Percentiles rank a stretch among this genome's conserved stretches.
Conservation (phyloP, 2,797 vertebrate genomes). For the Pterois miles region DNA sequence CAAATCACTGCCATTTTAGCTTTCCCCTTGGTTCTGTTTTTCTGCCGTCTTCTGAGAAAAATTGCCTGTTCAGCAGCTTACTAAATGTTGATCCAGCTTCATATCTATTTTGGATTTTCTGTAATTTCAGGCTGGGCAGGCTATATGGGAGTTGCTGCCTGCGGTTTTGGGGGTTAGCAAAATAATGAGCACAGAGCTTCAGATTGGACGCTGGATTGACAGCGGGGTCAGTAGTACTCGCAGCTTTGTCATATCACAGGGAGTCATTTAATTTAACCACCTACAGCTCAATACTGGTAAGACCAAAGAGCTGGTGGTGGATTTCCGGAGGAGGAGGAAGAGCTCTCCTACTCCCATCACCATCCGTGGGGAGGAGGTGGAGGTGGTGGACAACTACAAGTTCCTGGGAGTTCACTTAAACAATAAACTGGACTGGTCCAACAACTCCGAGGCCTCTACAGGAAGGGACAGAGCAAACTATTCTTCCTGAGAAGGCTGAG, state of each 20-base stretch:
- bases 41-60: background rate
- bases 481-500: no score
- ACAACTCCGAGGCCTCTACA: no score
- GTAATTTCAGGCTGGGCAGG: background rate
- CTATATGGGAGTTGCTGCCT: background rate
- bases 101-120: background rate
- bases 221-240: background rate
- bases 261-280: background rate
- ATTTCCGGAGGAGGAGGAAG: no score
- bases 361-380: no score
- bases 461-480: no score
- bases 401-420: no score
- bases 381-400: no score
- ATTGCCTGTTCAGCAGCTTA: background rate
- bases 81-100: background rate
- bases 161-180: background rate
- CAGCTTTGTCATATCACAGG: background rate
- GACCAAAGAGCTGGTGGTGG: no score
- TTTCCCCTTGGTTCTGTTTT: background rate
- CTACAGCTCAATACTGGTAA: no score
- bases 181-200: background rate
- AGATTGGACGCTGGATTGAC: background rate
- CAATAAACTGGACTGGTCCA: no score
- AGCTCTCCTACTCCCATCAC: no score
- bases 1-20: background rate